Conservation (phyloP, 2,113 vertebrate genomes). For the Pyrgilauda ruficollis region DNA sequence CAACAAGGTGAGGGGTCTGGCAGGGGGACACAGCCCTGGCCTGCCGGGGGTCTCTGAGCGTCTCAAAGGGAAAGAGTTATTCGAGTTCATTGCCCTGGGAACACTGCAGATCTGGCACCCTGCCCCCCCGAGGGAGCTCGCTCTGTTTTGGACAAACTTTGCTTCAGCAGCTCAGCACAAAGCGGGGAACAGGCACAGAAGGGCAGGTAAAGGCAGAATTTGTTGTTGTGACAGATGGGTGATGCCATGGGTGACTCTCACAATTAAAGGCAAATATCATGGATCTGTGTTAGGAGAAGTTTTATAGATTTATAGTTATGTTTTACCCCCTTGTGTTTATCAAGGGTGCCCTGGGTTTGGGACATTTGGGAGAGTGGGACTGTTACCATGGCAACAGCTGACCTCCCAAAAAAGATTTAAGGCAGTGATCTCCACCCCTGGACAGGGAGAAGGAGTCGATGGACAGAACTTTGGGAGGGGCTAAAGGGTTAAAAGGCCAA, state of each 20-base stretch:
- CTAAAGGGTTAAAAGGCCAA: neutral
- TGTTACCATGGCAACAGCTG: neutral
- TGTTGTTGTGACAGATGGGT: neutral
- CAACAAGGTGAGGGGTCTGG: neutral
- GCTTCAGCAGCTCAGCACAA: neutral
- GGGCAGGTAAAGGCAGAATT: neutral
- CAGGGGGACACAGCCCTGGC: neutral
- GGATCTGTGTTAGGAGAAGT: neutral
- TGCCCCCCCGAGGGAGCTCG: neutral
- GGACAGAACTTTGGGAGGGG: neutral
- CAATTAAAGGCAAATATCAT: neutral
- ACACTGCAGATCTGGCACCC: neutral
- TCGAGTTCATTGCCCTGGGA: neutral
- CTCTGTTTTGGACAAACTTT: neutral
- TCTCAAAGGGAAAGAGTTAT: neutral
- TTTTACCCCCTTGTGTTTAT: neutral
- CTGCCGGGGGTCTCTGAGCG: neutral
- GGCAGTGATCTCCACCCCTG: neutral
- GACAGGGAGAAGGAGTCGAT: rapidly evolving
- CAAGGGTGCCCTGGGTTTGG: neutral
- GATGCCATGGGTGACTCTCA: neutral
- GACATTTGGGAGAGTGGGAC: neutral
- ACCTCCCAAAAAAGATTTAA: neutral
- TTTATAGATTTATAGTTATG: neutral
- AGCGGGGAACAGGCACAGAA: neutral